phyloP scores from a whole-genome alignment of 2,113 vertebrate species.

The Cranoglanis bouderius region DNA sequence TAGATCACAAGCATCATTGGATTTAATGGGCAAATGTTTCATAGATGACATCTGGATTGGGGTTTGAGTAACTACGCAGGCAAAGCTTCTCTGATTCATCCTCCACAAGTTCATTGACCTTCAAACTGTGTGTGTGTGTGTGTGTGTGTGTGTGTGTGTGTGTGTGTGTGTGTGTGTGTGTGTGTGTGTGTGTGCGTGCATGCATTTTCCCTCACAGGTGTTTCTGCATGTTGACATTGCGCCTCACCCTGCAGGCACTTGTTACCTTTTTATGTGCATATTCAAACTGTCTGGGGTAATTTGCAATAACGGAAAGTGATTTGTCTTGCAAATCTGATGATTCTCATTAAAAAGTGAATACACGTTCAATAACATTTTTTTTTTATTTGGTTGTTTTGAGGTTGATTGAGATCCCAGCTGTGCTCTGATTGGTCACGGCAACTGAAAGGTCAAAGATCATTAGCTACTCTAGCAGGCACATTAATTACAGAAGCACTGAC shows the following conservation, averaged over 20 bases:
- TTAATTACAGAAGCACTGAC: conserved; percentile 63
- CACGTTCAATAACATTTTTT: not conserved
- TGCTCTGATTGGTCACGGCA: not conserved
- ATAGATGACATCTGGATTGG: conserved; percentile 63
- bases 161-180: conserved; percentile 42
- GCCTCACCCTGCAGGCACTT: conserved; percentile 51
- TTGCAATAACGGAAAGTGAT: conserved; percentile 6
- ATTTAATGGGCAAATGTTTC: conserved; percentile 76
- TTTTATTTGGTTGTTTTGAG: not conserved
- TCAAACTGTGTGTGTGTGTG: conserved; percentile 59
- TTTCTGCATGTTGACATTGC: conserved; percentile 58
- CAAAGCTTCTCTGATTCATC: conserved; percentile 69
- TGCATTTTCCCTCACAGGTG: conserved; percentile 65
- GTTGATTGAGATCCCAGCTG: not conserved
- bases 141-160: conserved; percentile 51
- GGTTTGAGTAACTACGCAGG: conserved; percentile 68
- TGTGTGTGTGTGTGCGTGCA: conserved; percentile 38
- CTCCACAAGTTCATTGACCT: conserved; percentile 74
- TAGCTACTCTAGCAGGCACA: conserved; percentile 28
- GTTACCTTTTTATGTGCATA: conserved; percentile 50
- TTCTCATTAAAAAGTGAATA: conserved; percentile 30
- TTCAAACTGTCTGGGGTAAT: conserved; percentile 60
- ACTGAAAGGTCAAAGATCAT: conserved; percentile 44
- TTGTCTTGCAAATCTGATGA: conserved; percentile 33
- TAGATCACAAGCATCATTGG: conserved; percentile 78